Evolutionary conservation across 1,140 invertebrate genomes (phyloP).

Genomic region (Calephelis nemesis): DNA sequence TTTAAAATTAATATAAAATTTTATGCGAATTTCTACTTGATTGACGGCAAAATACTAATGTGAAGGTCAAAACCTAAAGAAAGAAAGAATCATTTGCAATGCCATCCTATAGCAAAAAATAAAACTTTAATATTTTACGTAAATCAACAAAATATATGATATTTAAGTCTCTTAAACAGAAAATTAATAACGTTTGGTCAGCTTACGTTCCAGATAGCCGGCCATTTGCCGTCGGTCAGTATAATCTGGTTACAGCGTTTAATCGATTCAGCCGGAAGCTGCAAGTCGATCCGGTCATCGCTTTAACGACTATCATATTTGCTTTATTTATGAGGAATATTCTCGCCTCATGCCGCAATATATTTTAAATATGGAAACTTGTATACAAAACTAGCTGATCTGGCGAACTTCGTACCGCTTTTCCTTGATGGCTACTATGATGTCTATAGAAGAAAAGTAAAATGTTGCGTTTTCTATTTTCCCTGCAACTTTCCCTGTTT

Average conservation of each 20-base stretch:
- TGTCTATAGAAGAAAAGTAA: no score
- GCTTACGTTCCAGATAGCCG: constrained; percentile 33
- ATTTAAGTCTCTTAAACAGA: constrained; percentile 37
- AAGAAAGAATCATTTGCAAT: no score
- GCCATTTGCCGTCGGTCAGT: constrained; percentile 56
- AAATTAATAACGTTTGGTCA: constrained; percentile 37
- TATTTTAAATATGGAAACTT: constrained; percentile 3
- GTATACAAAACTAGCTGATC: no score
- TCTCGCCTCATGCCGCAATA: background rate
- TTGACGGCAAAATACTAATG: no score
- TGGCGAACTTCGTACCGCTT: no score
- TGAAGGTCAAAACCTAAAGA: no score
- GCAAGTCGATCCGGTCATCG: constrained; percentile 39
- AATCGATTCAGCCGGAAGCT: constrained; percentile 54
- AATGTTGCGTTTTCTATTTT: no score
- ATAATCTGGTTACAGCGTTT: constrained; percentile 57
- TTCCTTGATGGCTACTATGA: no score
- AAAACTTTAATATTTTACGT: background rate
- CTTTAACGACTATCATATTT: constrained; percentile 20
- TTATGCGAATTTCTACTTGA: no score
- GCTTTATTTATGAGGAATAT: constrained; percentile 16
- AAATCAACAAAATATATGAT: background rate
- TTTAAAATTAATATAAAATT: no score
- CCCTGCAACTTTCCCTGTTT: no score
- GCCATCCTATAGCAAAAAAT: no score